Percentiles rank a stretch among this genome's conserved stretches.
phyloP scores from a whole-genome alignment of 2,888 invertebrate genomes.

The Petrolisthes manimaculis region DNA sequence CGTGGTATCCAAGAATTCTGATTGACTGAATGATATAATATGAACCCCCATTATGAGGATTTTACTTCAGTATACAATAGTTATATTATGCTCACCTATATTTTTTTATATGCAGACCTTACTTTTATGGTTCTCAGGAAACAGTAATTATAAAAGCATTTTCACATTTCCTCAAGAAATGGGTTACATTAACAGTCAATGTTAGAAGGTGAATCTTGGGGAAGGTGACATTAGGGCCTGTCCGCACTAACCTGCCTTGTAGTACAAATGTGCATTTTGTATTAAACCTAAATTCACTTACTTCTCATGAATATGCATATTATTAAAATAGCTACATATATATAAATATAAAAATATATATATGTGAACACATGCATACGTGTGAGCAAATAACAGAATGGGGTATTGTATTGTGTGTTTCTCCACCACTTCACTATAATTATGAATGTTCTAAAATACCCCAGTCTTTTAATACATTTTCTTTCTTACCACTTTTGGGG shows the following conservation, averaged over 20 bases:
- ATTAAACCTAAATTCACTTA: slow-evolving; percentile 61
- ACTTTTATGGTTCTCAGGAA: slow-evolving; percentile 61
- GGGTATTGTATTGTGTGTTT: slow-evolving; percentile 41
- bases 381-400: slow-evolving; percentile 55
- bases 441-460: slow-evolving; percentile 45
- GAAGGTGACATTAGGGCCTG: slow-evolving; percentile 49
- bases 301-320: slow-evolving; percentile 61
- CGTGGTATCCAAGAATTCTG: slow-evolving; percentile 58
- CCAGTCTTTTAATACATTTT: slow-evolving; percentile 19
- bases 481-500: too few species aligned
- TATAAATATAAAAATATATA: slow-evolving; percentile 40
- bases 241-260: slow-evolving; percentile 63
- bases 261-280: slow-evolving; percentile 65
- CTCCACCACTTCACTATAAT: slow-evolving; percentile 41
- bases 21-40: slow-evolving; percentile 27
- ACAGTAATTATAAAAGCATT: slow-evolving; percentile 7
- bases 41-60: slow-evolving; percentile 41
- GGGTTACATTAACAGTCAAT: slow-evolving; percentile 49
- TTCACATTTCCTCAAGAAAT: slow-evolving; percentile 28
- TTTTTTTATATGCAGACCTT: slow-evolving; percentile 55
- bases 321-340: slow-evolving; percentile 49
- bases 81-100: slow-evolving; percentile 53
- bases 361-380: slow-evolving; percentile 44
- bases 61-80: slow-evolving; percentile 46
- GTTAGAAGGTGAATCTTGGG: slow-evolving; percentile 35